Conservation (phyloP, 2,888 invertebrate species). For the Argyra leucocephala region DNA sequence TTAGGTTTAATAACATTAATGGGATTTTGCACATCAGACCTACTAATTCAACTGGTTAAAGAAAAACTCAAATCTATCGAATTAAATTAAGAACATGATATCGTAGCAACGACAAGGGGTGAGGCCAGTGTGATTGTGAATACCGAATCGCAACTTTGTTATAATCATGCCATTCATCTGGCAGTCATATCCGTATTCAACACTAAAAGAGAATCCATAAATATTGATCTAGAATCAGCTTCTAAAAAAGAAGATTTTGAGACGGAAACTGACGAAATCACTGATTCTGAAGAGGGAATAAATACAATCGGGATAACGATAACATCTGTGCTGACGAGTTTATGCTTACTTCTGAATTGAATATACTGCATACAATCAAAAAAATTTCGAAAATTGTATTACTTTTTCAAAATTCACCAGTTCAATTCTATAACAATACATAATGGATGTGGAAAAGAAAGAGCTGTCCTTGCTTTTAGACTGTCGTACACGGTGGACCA, state of each 20-base stretch:
- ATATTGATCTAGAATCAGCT: too few species aligned
- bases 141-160: neutral
- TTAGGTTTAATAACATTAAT: neutral
- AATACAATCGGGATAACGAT: too few species aligned
- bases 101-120: neutral
- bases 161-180: neutral
- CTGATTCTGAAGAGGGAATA: too few species aligned
- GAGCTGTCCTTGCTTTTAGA: slow-evolving; percentile 13
- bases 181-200: neutral
- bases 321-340: too few species aligned
- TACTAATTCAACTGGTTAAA: neutral
- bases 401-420: slow-evolving; percentile 8
- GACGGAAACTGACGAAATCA: too few species aligned
- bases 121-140: neutral
- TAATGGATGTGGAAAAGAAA: slow-evolving; percentile 10
- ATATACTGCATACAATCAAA: neutral
- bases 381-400: slow-evolving; percentile 9
- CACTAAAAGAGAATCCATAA: too few species aligned
- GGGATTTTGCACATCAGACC: neutral
- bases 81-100: neutral
- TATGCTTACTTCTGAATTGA: too few species aligned
- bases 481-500: slow-evolving; percentile 9
- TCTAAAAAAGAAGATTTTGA: too few species aligned
- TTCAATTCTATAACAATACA: slow-evolving; percentile 9
- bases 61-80: neutral